phyloP scores from a whole-genome alignment of 2,888 invertebrate genomes.

The Doris montereyensis region DNA sequence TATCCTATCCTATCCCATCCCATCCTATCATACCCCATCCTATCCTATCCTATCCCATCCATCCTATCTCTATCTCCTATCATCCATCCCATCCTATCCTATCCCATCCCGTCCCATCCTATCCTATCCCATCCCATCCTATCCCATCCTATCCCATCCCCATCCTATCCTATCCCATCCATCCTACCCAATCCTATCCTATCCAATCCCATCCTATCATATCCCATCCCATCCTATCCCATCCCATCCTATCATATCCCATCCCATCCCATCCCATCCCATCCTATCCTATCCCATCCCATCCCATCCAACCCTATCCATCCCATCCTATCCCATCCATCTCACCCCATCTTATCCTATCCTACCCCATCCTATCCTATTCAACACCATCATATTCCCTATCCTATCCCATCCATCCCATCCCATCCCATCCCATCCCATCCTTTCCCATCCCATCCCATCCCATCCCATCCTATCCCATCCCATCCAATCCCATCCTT shows the following conservation, averaged over 20 bases:
- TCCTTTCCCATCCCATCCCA: background rate
- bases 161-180: background rate
- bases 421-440: too few relatives aligned
- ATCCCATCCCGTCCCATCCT: background rate
- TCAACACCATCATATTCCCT: background rate
- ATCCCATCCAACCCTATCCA: background rate
- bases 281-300: background rate
- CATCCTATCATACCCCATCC: conserved; percentile 9
- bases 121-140: background rate
- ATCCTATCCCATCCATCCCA: background rate
- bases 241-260: background rate
- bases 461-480: background rate
- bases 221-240: background rate
- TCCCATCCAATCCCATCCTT: too few relatives aligned
- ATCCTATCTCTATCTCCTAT: conserved; percentile 16
- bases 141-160: background rate
- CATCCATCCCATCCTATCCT: conserved; percentile 18
- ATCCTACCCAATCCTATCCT: background rate
- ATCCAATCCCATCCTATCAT: background rate
- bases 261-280: background rate
- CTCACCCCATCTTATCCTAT: background rate
- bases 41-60: conserved; percentile 13
- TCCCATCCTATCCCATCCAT: background rate
- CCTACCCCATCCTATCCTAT: conserved; percentile 3
- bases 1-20: conserved; percentile 10